Base-by-base conservation (phyloP, 2,797 vertebrate species). In the Phoeniculus purpureus region DNA sequence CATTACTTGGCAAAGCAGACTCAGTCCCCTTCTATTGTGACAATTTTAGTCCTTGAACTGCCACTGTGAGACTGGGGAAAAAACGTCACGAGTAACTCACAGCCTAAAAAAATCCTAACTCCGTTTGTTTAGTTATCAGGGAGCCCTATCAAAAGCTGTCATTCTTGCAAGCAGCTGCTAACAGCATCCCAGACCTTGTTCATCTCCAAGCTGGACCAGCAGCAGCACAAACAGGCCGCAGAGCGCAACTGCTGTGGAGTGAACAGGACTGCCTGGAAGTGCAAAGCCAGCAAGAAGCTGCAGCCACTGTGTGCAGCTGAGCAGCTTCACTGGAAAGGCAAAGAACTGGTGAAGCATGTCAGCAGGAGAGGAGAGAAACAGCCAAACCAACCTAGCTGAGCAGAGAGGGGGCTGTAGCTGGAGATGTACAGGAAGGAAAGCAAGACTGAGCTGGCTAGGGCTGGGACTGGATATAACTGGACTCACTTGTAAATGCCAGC, bases 241-340 rank as follows among this genome's bases (percentile, higher is more conserved):
- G 87, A 95, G 80, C 85, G 71, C 3, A 67, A 86, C 73, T 26
- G 80, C 6, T 70, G 82, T 15, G 2, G 79, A 81, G 89, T 2
- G 67, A 93, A 16, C 71, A 48, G 43, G 43, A 43, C 43, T 1
- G 4, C 55, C 67, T 55, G 29, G 45, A 87, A 87, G 59, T 82
- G 88, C 89, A 91, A 68, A 58, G 91, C 58, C 92, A 94, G 93
- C 86, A 82, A 86, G 91, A 83, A 75, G 51, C 73, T 87, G 81
- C 88, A 94, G 88, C 70, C 34, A 65, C 20, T 34, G 74, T 65
- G 43, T 1, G 17, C 51, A 73, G 80, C 51, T 54, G 68, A 74
- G 84, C 40, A 80, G 74, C 87, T 61, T 55, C 67, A 23, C 73
- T 66, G 60, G 71, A 52, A 84, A 89, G 43, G 81, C 72, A 48